A percentile compares a stretch with the other conserved stretches of the same genome.
Conservation (phyloP, 2,888 invertebrate species). For the Dinocampus coccinellae region DNA sequence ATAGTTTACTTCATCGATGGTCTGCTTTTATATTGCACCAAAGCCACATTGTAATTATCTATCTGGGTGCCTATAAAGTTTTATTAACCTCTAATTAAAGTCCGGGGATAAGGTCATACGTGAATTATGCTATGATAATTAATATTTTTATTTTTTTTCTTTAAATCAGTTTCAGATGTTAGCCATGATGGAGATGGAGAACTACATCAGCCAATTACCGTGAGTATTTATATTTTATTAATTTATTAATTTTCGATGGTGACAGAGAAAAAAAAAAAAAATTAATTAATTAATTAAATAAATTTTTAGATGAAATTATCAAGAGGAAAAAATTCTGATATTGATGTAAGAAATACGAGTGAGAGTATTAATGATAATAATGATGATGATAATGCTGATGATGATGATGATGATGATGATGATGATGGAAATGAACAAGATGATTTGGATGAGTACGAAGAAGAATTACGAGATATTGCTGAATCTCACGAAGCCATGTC, state of each 20-base stretch:
- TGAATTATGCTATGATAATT: neutral
- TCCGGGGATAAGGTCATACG: neutral
- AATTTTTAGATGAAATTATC: conserved; percentile 18
- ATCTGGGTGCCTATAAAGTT: neutral
- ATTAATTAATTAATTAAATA: conserved; percentile 5
- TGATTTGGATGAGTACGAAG: conserved; percentile 54
- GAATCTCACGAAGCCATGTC: conserved; percentile 61
- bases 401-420: conserved; percentile 41
- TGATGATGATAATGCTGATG: conserved; percentile 43
- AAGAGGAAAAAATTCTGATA: conserved; percentile 30
- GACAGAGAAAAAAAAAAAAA: conserved; percentile 12
- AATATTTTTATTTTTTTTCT: neutral
- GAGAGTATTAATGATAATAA: conserved; percentile 30
- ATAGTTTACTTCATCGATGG: neutral
- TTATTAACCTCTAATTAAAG: neutral
- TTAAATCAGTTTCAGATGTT: conserved; percentile 20
- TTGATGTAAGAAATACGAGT: conserved; percentile 6
- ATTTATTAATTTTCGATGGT: neutral
- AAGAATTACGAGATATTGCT: conserved; percentile 54
- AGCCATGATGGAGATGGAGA: neutral
- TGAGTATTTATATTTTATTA: conserved; percentile 14
- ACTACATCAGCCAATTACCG: conserved; percentile 7
- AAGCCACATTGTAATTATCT: neutral
- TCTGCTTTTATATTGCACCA: neutral
- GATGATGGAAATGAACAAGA: conserved; percentile 37